These are phyloP conservation scores for Lontra canadensis DNA, from an alignment of 2,113 vertebrate species.

Conservation along the genomic window DNA sequence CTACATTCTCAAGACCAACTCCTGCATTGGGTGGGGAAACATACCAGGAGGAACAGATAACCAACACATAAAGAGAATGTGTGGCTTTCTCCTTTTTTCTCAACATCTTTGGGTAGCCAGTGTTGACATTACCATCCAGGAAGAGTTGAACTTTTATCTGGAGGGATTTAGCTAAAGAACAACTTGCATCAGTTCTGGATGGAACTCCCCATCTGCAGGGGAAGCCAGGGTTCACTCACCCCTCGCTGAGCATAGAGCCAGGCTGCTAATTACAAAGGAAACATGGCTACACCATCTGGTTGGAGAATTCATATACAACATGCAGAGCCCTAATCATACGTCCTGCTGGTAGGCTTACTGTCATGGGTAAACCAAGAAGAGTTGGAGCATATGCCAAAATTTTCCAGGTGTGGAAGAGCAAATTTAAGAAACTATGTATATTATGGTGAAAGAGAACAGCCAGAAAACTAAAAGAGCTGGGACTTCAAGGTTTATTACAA, in stretches of 20 bases:
- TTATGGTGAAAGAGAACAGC: neutral
- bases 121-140: neutral
- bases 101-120: neutral
- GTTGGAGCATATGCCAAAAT: neutral
- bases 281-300: neutral
- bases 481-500: neutral
- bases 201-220: neutral
- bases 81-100: neutral
- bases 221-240: neutral
- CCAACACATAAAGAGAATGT: neutral
- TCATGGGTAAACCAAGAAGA: neutral
- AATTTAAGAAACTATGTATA: neutral
- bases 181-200: neutral
- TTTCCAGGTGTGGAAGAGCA: neutral
- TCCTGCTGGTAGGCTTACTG: neutral
- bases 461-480: conserved; percentile 1
- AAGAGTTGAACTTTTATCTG: neutral
- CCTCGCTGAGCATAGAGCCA: neutral
- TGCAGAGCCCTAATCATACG: neutral
- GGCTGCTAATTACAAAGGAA: neutral
- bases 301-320: neutral
- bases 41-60: neutral
- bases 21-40: neutral
- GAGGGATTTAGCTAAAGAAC: neutral
- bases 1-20: neutral